These are phyloP conservation scores for Diarsia dahlii DNA, from an alignment of 2,888 invertebrate species.

Conservation along the genomic window DNA sequence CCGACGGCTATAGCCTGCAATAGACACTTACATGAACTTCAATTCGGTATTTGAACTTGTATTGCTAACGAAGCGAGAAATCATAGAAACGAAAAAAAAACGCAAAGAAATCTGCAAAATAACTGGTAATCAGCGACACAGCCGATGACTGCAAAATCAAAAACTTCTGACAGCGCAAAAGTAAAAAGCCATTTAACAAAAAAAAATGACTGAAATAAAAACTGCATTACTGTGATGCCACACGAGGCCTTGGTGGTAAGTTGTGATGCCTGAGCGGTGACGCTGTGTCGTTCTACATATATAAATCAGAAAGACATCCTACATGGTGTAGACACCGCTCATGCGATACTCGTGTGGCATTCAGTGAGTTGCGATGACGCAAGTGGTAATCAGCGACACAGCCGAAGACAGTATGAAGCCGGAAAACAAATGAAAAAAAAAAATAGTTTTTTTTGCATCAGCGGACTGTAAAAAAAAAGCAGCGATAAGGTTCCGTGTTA, in stretches of 20 bases:
- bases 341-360: neutral
- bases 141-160: constrained; percentile 31
- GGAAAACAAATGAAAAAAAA: neutral
- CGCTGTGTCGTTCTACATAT: neutral
- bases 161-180: constrained; percentile 42
- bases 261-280: neutral
- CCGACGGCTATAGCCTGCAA: constrained; percentile 85
- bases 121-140: constrained; percentile 14
- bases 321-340: neutral
- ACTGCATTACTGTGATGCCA: neutral
- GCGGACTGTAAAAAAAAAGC: constrained; percentile 46
- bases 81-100: constrained; percentile 43
- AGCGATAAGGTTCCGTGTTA: constrained; percentile 39
- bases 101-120: constrained; percentile 27
- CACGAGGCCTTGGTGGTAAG: neutral
- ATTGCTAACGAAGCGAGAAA: constrained; percentile 56
- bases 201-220: constrained; percentile 36
- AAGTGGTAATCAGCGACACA: neutral
- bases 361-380: neutral
- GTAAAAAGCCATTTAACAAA: constrained; percentile 32
- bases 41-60: constrained; percentile 40
- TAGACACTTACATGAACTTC: constrained; percentile 68
- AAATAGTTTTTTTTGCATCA: constrained; percentile 7
- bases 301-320: neutral
- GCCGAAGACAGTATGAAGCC: neutral